Evolutionary conservation across 2,888 invertebrate genomes (phyloP).

Genomic region (Hydraecia micacea): DNA sequence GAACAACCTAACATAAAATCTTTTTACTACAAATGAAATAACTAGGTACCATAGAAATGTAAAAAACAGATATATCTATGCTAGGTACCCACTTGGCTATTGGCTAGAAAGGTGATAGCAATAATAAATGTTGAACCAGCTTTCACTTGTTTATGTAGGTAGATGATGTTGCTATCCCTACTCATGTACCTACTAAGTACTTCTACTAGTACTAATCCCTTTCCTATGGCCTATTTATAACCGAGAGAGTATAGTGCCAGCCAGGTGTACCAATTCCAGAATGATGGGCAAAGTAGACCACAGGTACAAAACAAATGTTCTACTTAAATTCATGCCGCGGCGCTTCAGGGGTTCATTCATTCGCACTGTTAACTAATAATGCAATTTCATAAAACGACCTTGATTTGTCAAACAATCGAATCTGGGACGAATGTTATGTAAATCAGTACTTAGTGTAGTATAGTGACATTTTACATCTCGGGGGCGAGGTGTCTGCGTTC

Average conservation of each 20-base stretch:
- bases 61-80: too few relatives aligned
- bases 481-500: conserved; percentile 78
- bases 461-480: conserved; percentile 84
- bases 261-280: background rate
- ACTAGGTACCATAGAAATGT: conserved; percentile 1
- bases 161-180: conserved; percentile 23
- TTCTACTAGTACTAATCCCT: background rate
- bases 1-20: conserved; percentile 2
- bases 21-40: conserved; percentile 14
- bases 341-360: conserved; percentile 70
- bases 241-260: background rate
- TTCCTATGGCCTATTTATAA: background rate
- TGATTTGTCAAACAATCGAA: conserved; percentile 81
- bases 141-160: conserved; percentile 24
- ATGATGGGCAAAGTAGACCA: background rate
- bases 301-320: conserved; percentile 24
- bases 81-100: background rate
- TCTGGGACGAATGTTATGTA: conserved; percentile 83
- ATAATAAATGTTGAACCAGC: conserved; percentile 10
- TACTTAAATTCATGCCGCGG: conserved; percentile 68
- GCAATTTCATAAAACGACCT: conserved; percentile 75
- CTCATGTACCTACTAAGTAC: background rate
- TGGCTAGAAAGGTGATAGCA: conserved; percentile 8
- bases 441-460: conserved; percentile 70
- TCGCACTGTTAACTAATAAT: conserved; percentile 62